These are phyloP conservation scores for Thamnophis elegans DNA, from an alignment of 2,797 vertebrate species.

Conservation along the genomic window DNA sequence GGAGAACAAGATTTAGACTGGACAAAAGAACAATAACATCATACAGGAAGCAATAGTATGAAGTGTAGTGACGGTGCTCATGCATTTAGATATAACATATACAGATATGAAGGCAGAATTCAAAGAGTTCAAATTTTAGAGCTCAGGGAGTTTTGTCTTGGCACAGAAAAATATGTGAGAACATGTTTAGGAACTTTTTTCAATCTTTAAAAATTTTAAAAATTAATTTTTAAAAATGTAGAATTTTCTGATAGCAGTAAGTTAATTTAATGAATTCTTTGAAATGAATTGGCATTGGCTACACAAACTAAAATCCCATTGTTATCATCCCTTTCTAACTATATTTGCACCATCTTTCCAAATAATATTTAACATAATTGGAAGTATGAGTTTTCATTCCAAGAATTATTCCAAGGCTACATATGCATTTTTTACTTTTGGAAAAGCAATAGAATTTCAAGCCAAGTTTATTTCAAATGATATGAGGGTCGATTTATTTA, in stretches of 20 bases:
- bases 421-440: slow-evolving; percentile 29
- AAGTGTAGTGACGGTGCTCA: not conserved
- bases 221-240: not conserved
- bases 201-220: not conserved
- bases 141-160: not conserved
- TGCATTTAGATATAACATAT: not conserved
- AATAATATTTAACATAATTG: not conserved
- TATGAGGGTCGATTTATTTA: slow-evolving; percentile 32
- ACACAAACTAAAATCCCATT: not conserved
- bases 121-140: not conserved
- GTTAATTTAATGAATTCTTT: not conserved
- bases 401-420: slow-evolving; percentile 34
- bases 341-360: not conserved
- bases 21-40: not conserved
- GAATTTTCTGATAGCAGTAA: not conserved
- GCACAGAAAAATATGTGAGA: not conserved
- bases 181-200: not conserved
- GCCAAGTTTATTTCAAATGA: slow-evolving; percentile 52
- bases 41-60: not conserved
- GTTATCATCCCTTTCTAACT: not conserved
- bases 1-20: not conserved
- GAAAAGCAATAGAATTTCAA: slow-evolving; percentile 65
- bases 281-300: not conserved
- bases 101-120: not conserved
- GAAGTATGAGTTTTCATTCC: not conserved